These are phyloP conservation scores for Eurois occulta DNA, from an alignment of 2,888 invertebrate species.

Conservation along the genomic window DNA sequence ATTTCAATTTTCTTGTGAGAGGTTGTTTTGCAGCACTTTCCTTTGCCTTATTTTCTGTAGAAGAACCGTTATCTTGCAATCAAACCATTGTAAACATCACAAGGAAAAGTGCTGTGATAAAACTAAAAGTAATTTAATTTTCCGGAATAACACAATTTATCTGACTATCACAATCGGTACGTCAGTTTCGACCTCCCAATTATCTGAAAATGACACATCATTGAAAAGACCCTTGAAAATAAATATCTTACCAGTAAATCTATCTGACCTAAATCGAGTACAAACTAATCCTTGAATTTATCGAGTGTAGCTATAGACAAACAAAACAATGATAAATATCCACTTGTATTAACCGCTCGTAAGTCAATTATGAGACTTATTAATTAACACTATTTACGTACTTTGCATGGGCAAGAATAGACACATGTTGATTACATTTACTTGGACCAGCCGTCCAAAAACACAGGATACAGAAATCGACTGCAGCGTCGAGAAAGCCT, in stretches of 20 bases:
- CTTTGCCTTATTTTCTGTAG: not conserved
- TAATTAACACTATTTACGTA: constrained; percentile 48
- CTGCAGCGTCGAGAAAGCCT: not conserved
- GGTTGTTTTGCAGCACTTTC: constrained; percentile 10
- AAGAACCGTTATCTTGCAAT: constrained; percentile 4
- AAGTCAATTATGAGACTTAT: constrained; percentile 39
- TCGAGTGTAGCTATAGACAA: constrained; percentile 75
- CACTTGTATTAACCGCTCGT: constrained; percentile 53
- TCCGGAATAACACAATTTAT: constrained; percentile 36
- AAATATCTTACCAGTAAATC: constrained; percentile 81
- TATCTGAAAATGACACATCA: constrained; percentile 72
- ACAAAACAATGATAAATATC: constrained; percentile 75
- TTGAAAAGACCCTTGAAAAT: constrained; percentile 82
- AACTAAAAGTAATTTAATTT: constrained; percentile 9
- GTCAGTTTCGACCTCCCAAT: constrained; percentile 62
- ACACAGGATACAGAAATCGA: not conserved
- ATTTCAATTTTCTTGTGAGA: constrained; percentile 40
- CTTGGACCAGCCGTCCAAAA: not conserved
- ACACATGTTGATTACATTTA: not conserved
- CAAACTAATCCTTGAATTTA: constrained; percentile 86
- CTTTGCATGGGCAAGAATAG: not conserved
- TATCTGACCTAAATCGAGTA: constrained; percentile 84
- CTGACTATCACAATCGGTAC: constrained; percentile 42
- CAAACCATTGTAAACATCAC: not conserved
- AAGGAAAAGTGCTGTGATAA: not conserved